Percentiles rank a stretch among this genome's conserved stretches.
These are phyloP conservation scores for Apistogramma diplotaenia DNA, from an alignment of 2,113 vertebrate species.

Conservation along the genomic window DNA sequence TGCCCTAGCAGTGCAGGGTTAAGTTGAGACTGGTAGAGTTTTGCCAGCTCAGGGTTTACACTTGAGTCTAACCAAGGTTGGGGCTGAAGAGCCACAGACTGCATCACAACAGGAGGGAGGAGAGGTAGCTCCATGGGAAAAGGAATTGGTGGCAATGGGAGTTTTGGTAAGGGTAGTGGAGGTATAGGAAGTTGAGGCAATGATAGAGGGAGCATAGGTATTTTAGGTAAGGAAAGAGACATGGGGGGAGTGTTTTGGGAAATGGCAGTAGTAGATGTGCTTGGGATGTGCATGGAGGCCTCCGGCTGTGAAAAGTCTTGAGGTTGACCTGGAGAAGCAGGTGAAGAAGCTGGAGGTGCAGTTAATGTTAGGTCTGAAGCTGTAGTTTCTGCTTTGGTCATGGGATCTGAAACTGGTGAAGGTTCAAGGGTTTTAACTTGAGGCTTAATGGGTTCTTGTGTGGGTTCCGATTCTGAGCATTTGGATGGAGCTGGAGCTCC, in stretches of 20 bases:
- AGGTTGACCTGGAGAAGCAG: conserved; percentile 59
- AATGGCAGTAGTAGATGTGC: conserved; percentile 41
- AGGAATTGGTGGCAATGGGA: conserved; percentile 84
- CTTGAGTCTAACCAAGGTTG: conserved; percentile 86
- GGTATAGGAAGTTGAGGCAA: conserved; percentile 64
- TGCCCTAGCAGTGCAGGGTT: conserved; percentile 85
- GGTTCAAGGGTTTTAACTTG: conserved; percentile 37
- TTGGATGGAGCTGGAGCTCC: not conserved
- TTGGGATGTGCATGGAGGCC: conserved; percentile 12
- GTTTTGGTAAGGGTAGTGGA: conserved; percentile 79
- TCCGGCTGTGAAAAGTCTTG: conserved; percentile 49
- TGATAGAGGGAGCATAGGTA: conserved; percentile 75
- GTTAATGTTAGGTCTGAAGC: conserved; percentile 75
- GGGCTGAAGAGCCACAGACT: conserved; percentile 87
- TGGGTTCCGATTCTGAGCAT: conserved; percentile 39
- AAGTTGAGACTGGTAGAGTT: conserved; percentile 92
- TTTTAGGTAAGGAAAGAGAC: conserved; percentile 75
- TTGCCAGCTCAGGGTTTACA: conserved; percentile 86
- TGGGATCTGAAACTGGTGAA: conserved; percentile 31
- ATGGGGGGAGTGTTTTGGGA: conserved; percentile 79
- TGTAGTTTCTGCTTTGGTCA: conserved; percentile 25
- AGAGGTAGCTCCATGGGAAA: conserved; percentile 93
- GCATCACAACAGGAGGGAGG: conserved; percentile 93
- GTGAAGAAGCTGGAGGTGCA: conserved; percentile 53
- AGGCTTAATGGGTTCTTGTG: conserved; percentile 32